These are phyloP conservation scores for Neoseiulus cucumeris DNA, from an alignment of 1,140 invertebrate species.

Conservation along the genomic window DNA sequence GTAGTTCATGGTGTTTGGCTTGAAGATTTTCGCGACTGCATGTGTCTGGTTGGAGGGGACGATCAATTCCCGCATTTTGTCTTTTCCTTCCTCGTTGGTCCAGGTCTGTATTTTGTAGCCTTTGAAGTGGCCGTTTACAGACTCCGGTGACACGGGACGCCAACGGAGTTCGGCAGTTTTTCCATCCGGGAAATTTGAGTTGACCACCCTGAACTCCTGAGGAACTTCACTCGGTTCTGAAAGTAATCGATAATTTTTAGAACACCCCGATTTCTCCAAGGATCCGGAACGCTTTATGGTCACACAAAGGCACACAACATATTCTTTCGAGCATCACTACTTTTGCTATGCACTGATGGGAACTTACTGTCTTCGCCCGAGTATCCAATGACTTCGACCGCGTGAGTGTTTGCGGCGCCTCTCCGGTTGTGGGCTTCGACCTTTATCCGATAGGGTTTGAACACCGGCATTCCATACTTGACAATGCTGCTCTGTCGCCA, in stretches of 20 bases:
- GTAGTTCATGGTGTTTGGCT: constrained; percentile 70
- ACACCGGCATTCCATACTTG: constrained; percentile 69
- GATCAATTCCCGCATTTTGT: constrained; percentile 51
- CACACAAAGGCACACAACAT: no score
- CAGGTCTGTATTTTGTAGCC: constrained; percentile 91
- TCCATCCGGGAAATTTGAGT: constrained; percentile 46
- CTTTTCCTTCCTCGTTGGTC: constrained; percentile 48
- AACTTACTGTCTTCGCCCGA: constrained; percentile 71
- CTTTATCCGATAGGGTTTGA: constrained; percentile 71
- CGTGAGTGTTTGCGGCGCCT: constrained; percentile 62
- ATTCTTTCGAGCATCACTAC: no score
- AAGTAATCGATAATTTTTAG: constrained; percentile 17
- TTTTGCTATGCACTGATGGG: no score
- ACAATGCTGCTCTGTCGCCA: constrained; percentile 45
- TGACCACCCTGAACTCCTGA: constrained; percentile 54
- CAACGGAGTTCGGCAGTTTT: constrained; percentile 60
- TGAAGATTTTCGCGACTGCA: constrained; percentile 59
- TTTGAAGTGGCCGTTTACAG: constrained; percentile 63
- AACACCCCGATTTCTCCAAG: no score
- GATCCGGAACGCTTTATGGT: no score
- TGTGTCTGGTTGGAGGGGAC: constrained; percentile 47
- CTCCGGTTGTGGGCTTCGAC: constrained; percentile 73
- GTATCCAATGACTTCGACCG: constrained; percentile 62
- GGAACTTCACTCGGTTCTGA: constrained; percentile 56
- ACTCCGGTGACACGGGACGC: constrained; percentile 50